Conservation (phyloP, 2,888 invertebrate genomes). For the Dione vanillae region DNA sequence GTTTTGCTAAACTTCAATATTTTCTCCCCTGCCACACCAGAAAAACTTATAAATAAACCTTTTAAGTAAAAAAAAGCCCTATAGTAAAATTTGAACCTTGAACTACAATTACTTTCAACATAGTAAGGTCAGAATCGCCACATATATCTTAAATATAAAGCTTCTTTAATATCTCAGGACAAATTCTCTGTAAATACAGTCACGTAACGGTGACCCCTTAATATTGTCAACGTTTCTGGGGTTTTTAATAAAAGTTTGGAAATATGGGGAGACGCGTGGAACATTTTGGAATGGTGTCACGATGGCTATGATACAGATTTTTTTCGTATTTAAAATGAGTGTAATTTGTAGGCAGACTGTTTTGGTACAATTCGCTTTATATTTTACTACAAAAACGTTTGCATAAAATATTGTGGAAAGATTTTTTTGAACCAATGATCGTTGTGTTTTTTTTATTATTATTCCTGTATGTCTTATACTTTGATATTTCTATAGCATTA, state of each 20-base stretch:
- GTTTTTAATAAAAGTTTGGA: conserved; percentile 41
- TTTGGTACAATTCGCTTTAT: conserved; percentile 5
- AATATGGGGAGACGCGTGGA: conserved; percentile 20
- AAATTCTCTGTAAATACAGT: conserved; percentile 42
- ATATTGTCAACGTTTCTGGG: conserved; percentile 35
- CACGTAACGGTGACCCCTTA: conserved; percentile 40
- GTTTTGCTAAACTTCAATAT: no score
- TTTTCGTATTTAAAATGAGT: conserved; percentile 8
- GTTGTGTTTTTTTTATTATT: neutral
- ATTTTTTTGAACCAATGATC: neutral
- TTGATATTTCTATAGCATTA: no score
- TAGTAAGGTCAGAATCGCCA: neutral
- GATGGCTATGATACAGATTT: conserved; percentile 18
- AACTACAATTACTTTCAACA: neutral
- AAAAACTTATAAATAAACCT: neutral
- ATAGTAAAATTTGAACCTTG: neutral
- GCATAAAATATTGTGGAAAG: neutral
- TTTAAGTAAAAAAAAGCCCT: neutral
- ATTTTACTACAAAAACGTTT: conserved; percentile 4
- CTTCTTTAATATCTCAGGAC: conserved; percentile 39
- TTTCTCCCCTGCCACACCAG: neutral
- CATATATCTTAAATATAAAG: neutral
- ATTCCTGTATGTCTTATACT: no score
- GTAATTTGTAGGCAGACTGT: conserved; percentile 23
- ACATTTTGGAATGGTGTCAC: conserved; percentile 16